These are phyloP conservation scores for Ochropleura leucogaster DNA, from an alignment of 2,888 invertebrate species.

Conservation along the genomic window DNA sequence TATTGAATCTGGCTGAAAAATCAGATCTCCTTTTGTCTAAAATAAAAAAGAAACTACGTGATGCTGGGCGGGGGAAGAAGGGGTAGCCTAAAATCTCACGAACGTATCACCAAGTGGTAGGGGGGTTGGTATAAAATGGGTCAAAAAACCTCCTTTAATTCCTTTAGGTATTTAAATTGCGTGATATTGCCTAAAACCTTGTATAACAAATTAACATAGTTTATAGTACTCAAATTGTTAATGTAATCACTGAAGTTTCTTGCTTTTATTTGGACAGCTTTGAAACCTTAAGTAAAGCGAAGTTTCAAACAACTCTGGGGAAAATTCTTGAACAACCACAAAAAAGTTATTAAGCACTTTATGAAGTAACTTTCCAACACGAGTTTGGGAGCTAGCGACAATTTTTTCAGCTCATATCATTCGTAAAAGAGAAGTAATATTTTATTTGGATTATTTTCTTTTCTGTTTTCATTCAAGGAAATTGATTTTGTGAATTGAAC, in stretches of 20 bases:
- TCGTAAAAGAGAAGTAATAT: neutral
- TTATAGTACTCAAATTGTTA: slow-evolving; percentile 18
- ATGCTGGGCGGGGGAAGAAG: too few species aligned
- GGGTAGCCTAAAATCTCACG: too few species aligned
- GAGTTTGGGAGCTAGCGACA: neutral
- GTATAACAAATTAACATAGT: slow-evolving; percentile 28
- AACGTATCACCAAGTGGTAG: too few species aligned
- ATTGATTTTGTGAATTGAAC: neutral
- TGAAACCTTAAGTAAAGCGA: slow-evolving; percentile 3
- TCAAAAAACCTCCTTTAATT: neutral
- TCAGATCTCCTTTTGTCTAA: neutral
- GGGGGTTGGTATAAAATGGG: too few species aligned
- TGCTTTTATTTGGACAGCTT: slow-evolving; percentile 10
- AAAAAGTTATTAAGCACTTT: slow-evolving; percentile 20
- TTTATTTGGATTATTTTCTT: neutral
- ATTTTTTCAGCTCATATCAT: neutral
- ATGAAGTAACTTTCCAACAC: slow-evolving; percentile 1
- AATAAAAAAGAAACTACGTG: neutral
- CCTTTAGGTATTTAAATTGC: slow-evolving; percentile 19
- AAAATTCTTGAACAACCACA: slow-evolving; percentile 8
- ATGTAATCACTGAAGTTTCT: slow-evolving; percentile 18
- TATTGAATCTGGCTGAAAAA: neutral
- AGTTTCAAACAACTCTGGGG: slow-evolving; percentile 5
- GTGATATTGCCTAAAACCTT: slow-evolving; percentile 1
- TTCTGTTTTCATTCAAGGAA: neutral